Conservation (phyloP, 2,797 vertebrate species). For the Discoglossus pictus region DNA sequence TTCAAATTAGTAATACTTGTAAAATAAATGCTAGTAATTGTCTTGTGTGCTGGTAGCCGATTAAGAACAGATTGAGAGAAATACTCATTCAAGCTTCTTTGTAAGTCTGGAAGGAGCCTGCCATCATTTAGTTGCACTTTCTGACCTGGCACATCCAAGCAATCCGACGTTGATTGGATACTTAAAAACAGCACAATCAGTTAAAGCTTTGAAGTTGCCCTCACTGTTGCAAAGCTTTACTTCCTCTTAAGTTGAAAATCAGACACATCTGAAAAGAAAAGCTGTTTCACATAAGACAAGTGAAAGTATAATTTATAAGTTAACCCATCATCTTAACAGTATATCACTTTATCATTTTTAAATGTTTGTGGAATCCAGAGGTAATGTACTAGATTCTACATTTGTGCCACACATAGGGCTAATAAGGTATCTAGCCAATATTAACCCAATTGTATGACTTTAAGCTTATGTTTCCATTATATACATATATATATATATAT, state of each 20-base stretch:
- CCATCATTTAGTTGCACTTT: constrained; percentile 67
- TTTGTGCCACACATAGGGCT: too few relatives aligned
- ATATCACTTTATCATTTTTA: too few relatives aligned
- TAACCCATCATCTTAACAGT: constrained; percentile 66
- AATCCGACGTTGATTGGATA: constrained; percentile 61
- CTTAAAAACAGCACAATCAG: constrained; percentile 69
- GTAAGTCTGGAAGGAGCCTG: constrained; percentile 69
- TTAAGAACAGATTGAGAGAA: constrained; percentile 80
- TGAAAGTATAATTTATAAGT: constrained; percentile 65
- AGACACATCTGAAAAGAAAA: constrained; percentile 76
- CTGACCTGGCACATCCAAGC: constrained; percentile 55
- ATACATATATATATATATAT: too few relatives aligned
- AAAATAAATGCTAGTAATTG: constrained; percentile 54
- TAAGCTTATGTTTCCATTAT: too few relatives aligned
- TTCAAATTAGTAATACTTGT: constrained; percentile 32
- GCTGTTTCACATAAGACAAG: constrained; percentile 62
- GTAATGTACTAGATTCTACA: too few relatives aligned
- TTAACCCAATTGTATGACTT: too few relatives aligned
- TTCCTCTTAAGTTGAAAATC: constrained; percentile 66
- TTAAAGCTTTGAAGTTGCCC: constrained; percentile 60
- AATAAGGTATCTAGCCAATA: too few relatives aligned
- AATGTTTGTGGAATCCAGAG: too few relatives aligned
- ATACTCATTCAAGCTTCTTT: constrained; percentile 63
- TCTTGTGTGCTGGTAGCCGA: constrained; percentile 68
- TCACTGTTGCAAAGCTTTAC: constrained; percentile 70